These are phyloP conservation scores for Anastrepha obliqua DNA, from an alignment of 1,140 invertebrate species.

Conservation along the genomic window DNA sequence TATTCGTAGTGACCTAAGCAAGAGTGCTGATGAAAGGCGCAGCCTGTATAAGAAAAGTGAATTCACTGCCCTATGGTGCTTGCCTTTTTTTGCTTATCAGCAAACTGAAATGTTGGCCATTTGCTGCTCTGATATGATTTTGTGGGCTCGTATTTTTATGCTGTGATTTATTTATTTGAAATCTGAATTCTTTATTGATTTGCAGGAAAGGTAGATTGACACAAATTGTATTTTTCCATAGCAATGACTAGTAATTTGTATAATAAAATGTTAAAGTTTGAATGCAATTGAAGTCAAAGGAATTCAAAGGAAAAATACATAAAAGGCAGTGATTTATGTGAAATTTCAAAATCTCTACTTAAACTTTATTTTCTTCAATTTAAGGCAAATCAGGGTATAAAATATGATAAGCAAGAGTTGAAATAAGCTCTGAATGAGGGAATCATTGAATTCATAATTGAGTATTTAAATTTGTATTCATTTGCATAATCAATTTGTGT, in stretches of 20 bases:
- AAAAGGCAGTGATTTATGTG: background rate
- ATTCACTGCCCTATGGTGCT: background rate
- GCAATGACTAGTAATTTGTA: constrained; percentile 8
- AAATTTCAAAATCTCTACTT: too few relatives aligned
- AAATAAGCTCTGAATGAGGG: too few relatives aligned
- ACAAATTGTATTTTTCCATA: background rate
- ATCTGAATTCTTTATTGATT: background rate
- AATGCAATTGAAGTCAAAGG: background rate
- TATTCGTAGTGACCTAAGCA: background rate
- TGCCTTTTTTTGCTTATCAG: background rate
- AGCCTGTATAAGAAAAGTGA: background rate
- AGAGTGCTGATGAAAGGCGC: background rate
- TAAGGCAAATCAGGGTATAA: too few relatives aligned
- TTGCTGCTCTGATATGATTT: background rate
- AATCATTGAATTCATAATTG: too few relatives aligned
- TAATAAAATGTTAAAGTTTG: background rate
- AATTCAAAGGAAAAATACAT: background rate
- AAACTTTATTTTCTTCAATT: too few relatives aligned
- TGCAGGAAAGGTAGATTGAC: background rate
- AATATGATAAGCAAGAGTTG: too few relatives aligned
- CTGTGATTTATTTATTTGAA: background rate
- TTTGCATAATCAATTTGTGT: too few relatives aligned
- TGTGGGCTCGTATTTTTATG: background rate
- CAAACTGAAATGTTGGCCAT: constrained; percentile 9
- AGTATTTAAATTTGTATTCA: too few relatives aligned